A percentile compares a stretch with the other conserved stretches of the same genome.
These are phyloP conservation scores for Fopius arisanus DNA, from an alignment of 1,140 invertebrate species.

Conservation along the genomic window DNA sequence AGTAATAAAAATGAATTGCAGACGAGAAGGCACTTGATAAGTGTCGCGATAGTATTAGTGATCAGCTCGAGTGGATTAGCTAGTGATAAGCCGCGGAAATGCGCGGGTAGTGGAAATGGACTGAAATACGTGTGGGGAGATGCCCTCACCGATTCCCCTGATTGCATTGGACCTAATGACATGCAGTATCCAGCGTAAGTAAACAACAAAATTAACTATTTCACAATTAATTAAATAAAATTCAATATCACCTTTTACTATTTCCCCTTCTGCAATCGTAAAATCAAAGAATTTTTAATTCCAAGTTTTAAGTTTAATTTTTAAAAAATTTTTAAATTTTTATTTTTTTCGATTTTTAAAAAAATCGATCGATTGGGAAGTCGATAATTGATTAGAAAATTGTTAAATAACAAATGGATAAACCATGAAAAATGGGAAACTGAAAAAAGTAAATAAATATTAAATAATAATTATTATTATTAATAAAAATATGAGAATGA, in stretches of 20 bases:
- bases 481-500: too few species aligned
- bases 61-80: constrained; percentile 34
- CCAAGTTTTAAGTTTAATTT: too few species aligned
- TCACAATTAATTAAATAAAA: too few species aligned
- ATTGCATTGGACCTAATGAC: constrained; percentile 83
- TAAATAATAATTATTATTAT: too few species aligned
- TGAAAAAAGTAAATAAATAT: too few species aligned
- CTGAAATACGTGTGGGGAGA: constrained; percentile 87
- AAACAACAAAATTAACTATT: constrained; percentile 15
- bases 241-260: neutral
- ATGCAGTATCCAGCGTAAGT: constrained; percentile 82
- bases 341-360: too few species aligned
- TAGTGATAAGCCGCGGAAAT: constrained; percentile 59
- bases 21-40: neutral
- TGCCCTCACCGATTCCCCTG: constrained; percentile 76
- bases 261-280: neutral
- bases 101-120: constrained; percentile 66
- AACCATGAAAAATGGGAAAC: too few species aligned
- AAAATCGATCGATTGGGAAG: too few species aligned
- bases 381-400: too few species aligned
- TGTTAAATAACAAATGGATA: too few species aligned
- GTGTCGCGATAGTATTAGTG: constrained; percentile 43
- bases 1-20: neutral
- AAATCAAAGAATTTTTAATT: neutral
- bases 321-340: too few species aligned